phyloP scores from a whole-genome alignment of 2,888 invertebrate species.

The Xanthorhoe spadicearia region DNA sequence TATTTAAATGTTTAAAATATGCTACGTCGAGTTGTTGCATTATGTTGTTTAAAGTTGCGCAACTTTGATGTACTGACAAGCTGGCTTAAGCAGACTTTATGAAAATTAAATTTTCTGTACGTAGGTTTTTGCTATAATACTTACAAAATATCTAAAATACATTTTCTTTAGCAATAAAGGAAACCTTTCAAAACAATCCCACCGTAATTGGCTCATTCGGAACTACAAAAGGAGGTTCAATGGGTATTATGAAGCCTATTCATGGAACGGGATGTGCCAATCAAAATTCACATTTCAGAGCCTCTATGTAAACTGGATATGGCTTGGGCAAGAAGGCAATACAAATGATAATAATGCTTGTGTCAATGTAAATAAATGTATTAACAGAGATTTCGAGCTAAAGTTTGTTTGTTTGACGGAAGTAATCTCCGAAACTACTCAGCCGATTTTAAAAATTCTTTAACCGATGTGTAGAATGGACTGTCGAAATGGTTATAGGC shows the following conservation, averaged over 20 bases:
- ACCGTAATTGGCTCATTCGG: background rate
- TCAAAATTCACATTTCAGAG: too few species aligned
- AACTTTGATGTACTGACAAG: background rate
- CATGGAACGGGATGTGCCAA: too few species aligned
- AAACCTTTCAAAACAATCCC: background rate
- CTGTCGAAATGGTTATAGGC: too few species aligned
- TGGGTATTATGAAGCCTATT: background rate
- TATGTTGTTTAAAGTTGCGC: background rate
- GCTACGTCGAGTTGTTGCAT: background rate
- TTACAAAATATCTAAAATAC: background rate
- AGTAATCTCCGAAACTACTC: too few species aligned
- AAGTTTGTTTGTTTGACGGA: too few species aligned
- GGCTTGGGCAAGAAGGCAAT: too few species aligned
- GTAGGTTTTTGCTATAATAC: background rate
- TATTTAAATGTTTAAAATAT: background rate
- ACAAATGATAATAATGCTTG: too few species aligned
- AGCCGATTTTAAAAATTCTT: too few species aligned
- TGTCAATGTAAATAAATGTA: too few species aligned
- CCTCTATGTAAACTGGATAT: too few species aligned
- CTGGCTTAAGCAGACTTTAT: background rate
- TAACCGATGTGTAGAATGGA: too few species aligned
- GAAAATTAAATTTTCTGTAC: background rate
- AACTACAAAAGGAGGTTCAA: background rate
- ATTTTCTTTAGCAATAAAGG: background rate
- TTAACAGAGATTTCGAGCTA: too few species aligned